Conservation (phyloP, 2,888 invertebrate species). For the Serripes groenlandicus region DNA sequence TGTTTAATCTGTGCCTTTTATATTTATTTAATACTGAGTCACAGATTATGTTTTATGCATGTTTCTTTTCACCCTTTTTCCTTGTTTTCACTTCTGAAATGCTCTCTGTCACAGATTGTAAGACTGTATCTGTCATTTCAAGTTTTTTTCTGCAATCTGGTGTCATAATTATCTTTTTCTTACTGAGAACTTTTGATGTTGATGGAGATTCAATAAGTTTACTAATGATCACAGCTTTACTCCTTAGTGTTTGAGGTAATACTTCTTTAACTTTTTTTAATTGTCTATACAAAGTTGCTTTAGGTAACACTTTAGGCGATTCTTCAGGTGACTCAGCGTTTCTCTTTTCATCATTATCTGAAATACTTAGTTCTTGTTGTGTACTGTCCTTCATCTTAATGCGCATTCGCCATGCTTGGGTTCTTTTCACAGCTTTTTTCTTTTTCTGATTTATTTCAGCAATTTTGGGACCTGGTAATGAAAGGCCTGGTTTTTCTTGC, state of each 20-base stretch:
- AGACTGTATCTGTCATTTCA: conserved; percentile 17
- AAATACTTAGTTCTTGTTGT: background rate
- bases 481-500: too few species aligned
- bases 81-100: conserved; percentile 34
- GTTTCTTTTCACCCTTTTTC: too few species aligned
- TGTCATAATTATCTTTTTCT: conserved; percentile 27
- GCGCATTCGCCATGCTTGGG: conserved; percentile 42
- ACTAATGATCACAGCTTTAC: conserved; percentile 43
- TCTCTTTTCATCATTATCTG: background rate
- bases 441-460: conserved; percentile 28
- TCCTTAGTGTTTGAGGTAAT: conserved; percentile 42
- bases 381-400: conserved; percentile 9
- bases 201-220: conserved; percentile 35
- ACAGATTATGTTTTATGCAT: conserved; percentile 35
- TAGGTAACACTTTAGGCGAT: conserved; percentile 9
- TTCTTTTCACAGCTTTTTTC: conserved; percentile 48
- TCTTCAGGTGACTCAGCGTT: background rate
- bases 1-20: conserved; percentile 17
- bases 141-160: conserved; percentile 37
- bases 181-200: conserved; percentile 43
- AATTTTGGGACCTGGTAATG: too few species aligned
- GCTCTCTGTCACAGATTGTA: conserved; percentile 27
- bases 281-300: conserved; percentile 28
- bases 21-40: conserved; percentile 24
- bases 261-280: conserved; percentile 32